Conservation (phyloP, 2,113 vertebrate genomes). For the Pseudois nayaur region DNA sequence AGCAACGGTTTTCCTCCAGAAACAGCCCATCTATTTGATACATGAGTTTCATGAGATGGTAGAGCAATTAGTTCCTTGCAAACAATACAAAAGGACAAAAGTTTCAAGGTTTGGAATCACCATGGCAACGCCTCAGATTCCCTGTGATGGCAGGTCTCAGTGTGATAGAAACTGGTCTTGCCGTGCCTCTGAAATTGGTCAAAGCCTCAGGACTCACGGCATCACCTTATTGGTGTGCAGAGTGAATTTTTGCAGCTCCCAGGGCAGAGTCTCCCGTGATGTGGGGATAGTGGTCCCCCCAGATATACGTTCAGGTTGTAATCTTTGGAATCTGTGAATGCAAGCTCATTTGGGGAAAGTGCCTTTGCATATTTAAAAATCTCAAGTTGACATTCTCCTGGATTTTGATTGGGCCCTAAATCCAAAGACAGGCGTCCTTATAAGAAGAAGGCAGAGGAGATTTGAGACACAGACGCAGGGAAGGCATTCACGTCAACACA, state of each 20-base stretch:
- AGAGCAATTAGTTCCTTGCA: conserved; percentile 36
- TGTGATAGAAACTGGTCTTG: neutral
- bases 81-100: conserved; percentile 5
- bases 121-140: conserved; percentile 3
- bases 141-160: neutral
- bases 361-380: neutral
- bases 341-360: neutral
- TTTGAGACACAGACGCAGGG: neutral
- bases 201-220: neutral
- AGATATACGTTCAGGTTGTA: accelerated
- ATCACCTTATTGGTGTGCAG: neutral
- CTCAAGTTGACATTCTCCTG: neutral
- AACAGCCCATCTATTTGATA: neutral
- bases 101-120: conserved; percentile 64
- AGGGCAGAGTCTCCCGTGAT: neutral
- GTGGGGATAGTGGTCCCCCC: neutral
- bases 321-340: neutral
- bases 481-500: accelerated
- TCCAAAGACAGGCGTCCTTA: neutral
- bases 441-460: neutral
- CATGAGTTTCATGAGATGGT: neutral
- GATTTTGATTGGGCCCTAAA: neutral
- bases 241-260: neutral
- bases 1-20: neutral
- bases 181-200: neutral